A percentile compares a stretch with the other conserved stretches of the same genome.
phyloP scores from a whole-genome alignment of 1,140 invertebrate species.

The Thaumatotibia leucotreta region DNA sequence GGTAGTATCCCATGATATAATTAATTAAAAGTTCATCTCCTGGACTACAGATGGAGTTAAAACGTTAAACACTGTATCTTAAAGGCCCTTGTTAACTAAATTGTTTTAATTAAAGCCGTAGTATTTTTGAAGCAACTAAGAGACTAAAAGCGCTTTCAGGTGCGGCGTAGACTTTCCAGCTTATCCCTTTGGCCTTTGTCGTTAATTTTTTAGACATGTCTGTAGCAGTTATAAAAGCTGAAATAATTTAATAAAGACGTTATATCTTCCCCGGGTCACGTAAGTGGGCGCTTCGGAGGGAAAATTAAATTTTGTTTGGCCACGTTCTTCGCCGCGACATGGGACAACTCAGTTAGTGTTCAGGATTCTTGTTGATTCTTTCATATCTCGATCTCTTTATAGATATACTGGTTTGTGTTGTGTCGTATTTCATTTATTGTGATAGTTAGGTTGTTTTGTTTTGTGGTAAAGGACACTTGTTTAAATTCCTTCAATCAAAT shows the following conservation, averaged over 20 bases:
- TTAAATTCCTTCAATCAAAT: no score
- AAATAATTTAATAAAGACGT: conserved; percentile 70
- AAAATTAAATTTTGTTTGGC: conserved; percentile 72
- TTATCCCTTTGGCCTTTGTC: conserved; percentile 43
- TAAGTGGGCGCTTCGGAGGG: conserved; percentile 57
- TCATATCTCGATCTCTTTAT: conserved; percentile 56
- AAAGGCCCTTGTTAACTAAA: conserved; percentile 1
- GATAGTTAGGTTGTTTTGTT: background rate
- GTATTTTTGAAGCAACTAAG: conserved; percentile 8
- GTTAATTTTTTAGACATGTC: conserved; percentile 50
- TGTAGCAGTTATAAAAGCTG: conserved; percentile 56
- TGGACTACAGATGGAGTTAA: background rate
- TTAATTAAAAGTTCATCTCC: background rate
- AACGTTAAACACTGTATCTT: conserved; percentile 1
- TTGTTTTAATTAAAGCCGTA: conserved; percentile 10
- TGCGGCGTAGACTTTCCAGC: conserved; percentile 19
- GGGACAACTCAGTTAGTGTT: conserved; percentile 67
- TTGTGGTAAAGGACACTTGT: no score
- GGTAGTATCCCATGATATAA: no score
- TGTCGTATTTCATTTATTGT: conserved; percentile 25
- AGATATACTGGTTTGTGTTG: conserved; percentile 44
- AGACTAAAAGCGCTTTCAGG: conserved; percentile 30
- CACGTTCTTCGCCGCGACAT: conserved; percentile 53
- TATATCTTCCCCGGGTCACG: conserved; percentile 69
- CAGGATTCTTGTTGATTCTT: conserved; percentile 61